Conservation (phyloP, 1,140 invertebrate species). For the Tetragonula clypearis region DNA sequence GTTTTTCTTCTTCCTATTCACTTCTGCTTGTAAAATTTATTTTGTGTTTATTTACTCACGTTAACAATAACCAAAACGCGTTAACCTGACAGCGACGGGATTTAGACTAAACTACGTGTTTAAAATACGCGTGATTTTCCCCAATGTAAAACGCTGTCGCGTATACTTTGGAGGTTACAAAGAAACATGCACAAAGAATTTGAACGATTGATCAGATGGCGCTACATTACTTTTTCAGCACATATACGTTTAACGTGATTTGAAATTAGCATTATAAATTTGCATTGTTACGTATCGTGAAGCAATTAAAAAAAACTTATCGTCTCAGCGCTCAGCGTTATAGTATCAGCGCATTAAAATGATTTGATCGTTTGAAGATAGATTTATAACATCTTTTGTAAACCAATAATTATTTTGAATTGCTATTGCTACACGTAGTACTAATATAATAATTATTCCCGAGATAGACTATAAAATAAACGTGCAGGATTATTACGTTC, state of each 20-base stretch:
- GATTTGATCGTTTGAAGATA: background rate
- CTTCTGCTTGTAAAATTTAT: background rate
- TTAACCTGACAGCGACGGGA: background rate
- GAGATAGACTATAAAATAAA: background rate
- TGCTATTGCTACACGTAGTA: background rate
- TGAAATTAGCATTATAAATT: background rate
- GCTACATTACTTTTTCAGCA: background rate
- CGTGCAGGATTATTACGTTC: background rate
- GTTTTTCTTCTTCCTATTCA: constrained; percentile 18
- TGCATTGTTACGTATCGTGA: background rate
- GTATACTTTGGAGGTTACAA: constrained; percentile 42
- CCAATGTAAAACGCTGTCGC: constrained; percentile 36
- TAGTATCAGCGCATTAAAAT: background rate
- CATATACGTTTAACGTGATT: background rate
- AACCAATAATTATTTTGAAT: background rate
- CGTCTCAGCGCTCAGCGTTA: too few relatives aligned
- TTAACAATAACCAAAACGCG: background rate
- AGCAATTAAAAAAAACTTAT: background rate
- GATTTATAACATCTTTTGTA: background rate
- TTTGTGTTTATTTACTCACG: background rate
- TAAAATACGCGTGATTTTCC: constrained; percentile 33
- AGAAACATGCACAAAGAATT: constrained; percentile 43
- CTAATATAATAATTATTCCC: background rate
- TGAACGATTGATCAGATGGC: constrained; percentile 47
- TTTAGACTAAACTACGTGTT: constrained; percentile 23